Conservation (phyloP, 2,888 invertebrate species). For the Sphaerophoria taeniata region DNA sequence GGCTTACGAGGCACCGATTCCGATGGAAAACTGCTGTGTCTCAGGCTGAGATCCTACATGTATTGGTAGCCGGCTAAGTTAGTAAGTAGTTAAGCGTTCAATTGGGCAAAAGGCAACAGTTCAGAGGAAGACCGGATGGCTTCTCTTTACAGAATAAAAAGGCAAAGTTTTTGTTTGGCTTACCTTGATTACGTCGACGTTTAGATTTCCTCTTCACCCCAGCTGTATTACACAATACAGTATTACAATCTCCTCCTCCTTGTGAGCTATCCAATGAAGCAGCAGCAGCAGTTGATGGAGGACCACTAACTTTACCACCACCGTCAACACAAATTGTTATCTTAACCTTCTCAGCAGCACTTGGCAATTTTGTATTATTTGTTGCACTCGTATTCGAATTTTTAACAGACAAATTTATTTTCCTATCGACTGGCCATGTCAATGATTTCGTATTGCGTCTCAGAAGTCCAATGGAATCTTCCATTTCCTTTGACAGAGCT, state of each 20-base stretch:
- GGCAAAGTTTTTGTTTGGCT: background rate
- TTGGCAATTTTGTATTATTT: slow-evolving; percentile 68
- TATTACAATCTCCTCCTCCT: slow-evolving; percentile 54
- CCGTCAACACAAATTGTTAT: slow-evolving; percentile 34
- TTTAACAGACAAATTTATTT: slow-evolving; percentile 77
- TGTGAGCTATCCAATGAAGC: slow-evolving; percentile 45
- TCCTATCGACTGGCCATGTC: slow-evolving; percentile 78
- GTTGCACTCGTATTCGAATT: slow-evolving; percentile 76
- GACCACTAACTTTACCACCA: slow-evolving; percentile 11
- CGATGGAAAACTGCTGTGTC: too few relatives aligned
- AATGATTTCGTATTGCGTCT: slow-evolving; percentile 78
- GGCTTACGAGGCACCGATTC: too few relatives aligned
- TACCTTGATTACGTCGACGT: slow-evolving; percentile 80
- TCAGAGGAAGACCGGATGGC: too few relatives aligned
- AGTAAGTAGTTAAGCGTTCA: too few relatives aligned
- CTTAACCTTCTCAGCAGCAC: slow-evolving; percentile 25
- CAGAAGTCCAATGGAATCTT: slow-evolving; percentile 77
- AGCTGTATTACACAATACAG: slow-evolving; percentile 76
- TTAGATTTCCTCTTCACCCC: slow-evolving; percentile 79
- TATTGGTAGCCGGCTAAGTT: too few relatives aligned
- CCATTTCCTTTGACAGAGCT: slow-evolving; percentile 85
- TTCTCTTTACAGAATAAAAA: background rate
- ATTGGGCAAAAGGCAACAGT: too few relatives aligned
- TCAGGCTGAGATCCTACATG: too few relatives aligned
- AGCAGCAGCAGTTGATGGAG: slow-evolving; percentile 6